These are phyloP conservation scores for Ectemnius lituratus DNA, from an alignment of 2,888 invertebrate genomes.

Conservation along the genomic window DNA sequence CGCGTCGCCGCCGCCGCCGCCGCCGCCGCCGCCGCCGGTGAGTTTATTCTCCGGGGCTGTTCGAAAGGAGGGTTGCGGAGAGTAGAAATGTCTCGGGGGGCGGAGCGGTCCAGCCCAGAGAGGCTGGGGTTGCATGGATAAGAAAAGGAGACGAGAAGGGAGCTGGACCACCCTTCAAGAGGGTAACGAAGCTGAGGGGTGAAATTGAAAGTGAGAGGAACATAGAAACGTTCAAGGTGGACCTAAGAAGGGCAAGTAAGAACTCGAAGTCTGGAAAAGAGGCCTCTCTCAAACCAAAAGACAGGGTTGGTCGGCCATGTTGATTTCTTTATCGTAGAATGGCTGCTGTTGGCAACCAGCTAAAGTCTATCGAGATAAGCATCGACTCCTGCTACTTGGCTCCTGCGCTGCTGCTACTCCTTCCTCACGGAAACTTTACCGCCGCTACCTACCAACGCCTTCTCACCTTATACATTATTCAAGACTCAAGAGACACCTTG, in stretches of 20 bases:
- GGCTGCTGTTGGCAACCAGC: constrained; percentile 76
- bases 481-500: constrained; percentile 53
- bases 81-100: constrained; percentile 67
- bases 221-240: constrained; percentile 41
- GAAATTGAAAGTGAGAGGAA: constrained; percentile 76
- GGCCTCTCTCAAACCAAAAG: constrained; percentile 46
- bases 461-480: constrained; percentile 68
- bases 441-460: constrained; percentile 1
- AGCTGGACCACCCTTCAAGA: constrained; percentile 55
- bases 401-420: background rate
- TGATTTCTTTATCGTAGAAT: constrained; percentile 77
- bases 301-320: constrained; percentile 73
- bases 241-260: constrained; percentile 46
- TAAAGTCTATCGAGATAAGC: constrained; percentile 68
- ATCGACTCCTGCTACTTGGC: constrained; percentile 57
- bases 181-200: constrained; percentile 75
- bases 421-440: background rate
- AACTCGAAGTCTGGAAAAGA: constrained; percentile 24
- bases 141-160: constrained; percentile 59
- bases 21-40: constrained; percentile 12
- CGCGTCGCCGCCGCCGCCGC: constrained; percentile 39
- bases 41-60: background rate
- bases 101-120: constrained; percentile 74
- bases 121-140: constrained; percentile 46
- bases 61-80: constrained; percentile 50